Conservation (phyloP, 2,888 invertebrate genomes). For the Elegia similella region DNA sequence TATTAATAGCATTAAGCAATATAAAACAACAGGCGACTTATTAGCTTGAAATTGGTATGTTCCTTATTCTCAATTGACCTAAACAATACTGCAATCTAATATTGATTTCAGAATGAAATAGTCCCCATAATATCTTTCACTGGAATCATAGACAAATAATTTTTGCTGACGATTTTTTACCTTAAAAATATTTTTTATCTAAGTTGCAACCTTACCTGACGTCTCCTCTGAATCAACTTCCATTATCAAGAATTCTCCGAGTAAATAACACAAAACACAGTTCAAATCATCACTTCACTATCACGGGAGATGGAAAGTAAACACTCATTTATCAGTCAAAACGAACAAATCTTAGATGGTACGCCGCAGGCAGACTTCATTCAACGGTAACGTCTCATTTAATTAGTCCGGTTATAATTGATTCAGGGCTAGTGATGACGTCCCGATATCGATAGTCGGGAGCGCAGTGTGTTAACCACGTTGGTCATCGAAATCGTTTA, state of each 20-base stretch:
- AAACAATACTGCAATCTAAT: too few species aligned
- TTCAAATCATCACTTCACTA: conserved; percentile 11
- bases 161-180: too few species aligned
- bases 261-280: conserved; percentile 8
- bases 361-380: not conserved
- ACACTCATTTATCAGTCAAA: conserved; percentile 5
- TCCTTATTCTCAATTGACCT: too few species aligned
- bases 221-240: conserved; percentile 26
- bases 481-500: conserved; percentile 28
- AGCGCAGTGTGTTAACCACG: not conserved
- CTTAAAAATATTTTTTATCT: not conserved
- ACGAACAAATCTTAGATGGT: conserved; percentile 13
- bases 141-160: too few species aligned
- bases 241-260: conserved; percentile 8
- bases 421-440: not conserved
- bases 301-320: conserved; percentile 1
- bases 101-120: too few species aligned
- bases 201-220: conserved; percentile 26
- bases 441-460: not conserved
- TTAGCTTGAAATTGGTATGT: too few species aligned
- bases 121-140: too few species aligned
- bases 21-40: too few species aligned
- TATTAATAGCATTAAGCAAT: too few species aligned
- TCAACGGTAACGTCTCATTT: not conserved
- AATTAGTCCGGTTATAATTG: not conserved